Conservation (phyloP, 2,797 vertebrate species). For the Periophthalmus magnuspinnatus region DNA sequence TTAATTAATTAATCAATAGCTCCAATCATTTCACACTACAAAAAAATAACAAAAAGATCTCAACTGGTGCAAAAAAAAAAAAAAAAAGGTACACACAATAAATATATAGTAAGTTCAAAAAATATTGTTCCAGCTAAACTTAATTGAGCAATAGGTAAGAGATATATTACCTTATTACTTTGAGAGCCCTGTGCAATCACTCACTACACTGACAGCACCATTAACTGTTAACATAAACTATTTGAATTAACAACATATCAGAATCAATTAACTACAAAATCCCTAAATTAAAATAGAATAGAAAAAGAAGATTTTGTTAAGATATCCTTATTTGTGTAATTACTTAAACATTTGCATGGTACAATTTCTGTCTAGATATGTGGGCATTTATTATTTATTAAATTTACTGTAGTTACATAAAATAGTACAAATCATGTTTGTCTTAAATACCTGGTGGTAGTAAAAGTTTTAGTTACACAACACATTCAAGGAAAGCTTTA, state of each 20-base stretch:
- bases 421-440: background rate
- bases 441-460: background rate
- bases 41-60: no score
- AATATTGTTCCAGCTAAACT: no score
- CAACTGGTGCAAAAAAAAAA: no score
- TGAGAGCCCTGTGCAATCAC: no score
- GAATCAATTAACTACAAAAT: background rate
- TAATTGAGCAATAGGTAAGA: no score
- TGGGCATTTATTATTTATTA: background rate
- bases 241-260: background rate
- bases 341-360: background rate
- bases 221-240: background rate
- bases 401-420: background rate
- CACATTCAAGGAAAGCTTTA: slow-evolving; percentile 17
- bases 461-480: slow-evolving; percentile 21
- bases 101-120: no score
- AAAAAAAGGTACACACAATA: no score
- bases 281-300: no score
- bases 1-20: no score
- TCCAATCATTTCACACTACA: no score
- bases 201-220: slow-evolving; percentile 3
- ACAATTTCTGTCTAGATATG: background rate
- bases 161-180: no score
- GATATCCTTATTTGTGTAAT: background rate
- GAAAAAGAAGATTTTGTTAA: background rate